These are phyloP conservation scores for Anthopleura xanthogrammica DNA, from an alignment of 92 coral and sea anemone species.

Conservation along the genomic window DNA sequence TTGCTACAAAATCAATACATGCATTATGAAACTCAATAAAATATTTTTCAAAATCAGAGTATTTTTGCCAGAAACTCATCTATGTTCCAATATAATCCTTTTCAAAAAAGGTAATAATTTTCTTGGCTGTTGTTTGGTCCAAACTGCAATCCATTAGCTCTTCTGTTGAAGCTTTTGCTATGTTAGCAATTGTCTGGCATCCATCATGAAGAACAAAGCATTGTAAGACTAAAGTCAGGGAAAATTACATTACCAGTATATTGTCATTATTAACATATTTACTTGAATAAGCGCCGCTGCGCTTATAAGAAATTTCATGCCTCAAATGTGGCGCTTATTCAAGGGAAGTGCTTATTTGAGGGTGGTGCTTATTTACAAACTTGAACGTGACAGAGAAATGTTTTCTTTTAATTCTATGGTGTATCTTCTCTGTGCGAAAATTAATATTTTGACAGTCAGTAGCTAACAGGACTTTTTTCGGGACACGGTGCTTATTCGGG, in stretches of 20 bases:
- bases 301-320: too few relatives aligned
- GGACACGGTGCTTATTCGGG: too few relatives aligned
- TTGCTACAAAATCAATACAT: background rate
- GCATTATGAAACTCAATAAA: background rate
- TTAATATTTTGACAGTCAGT: too few relatives aligned
- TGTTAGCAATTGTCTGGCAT: conserved; percentile 68
- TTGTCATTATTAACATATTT: background rate
- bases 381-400: too few relatives aligned
- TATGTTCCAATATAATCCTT: conserved; percentile 47
- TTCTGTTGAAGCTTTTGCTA: conserved; percentile 79
- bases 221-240: conserved; percentile 52
- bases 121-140: conserved; percentile 83
- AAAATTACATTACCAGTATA: background rate
- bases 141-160: conserved; percentile 93
- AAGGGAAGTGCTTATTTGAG: too few relatives aligned
- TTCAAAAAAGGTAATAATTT: conserved; percentile 73
- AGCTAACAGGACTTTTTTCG: too few relatives aligned
- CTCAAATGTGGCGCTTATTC: too few relatives aligned
- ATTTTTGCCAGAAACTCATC: background rate
- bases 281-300: too few relatives aligned
- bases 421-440: too few relatives aligned
- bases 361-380: too few relatives aligned
- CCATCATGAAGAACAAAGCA: conserved; percentile 97
- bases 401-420: too few relatives aligned
- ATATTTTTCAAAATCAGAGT: background rate